Percentiles rank a stretch among this genome's conserved stretches.
Conservation (phyloP, 2,888 invertebrate species). For the Chalcosyrphus nemorum region DNA sequence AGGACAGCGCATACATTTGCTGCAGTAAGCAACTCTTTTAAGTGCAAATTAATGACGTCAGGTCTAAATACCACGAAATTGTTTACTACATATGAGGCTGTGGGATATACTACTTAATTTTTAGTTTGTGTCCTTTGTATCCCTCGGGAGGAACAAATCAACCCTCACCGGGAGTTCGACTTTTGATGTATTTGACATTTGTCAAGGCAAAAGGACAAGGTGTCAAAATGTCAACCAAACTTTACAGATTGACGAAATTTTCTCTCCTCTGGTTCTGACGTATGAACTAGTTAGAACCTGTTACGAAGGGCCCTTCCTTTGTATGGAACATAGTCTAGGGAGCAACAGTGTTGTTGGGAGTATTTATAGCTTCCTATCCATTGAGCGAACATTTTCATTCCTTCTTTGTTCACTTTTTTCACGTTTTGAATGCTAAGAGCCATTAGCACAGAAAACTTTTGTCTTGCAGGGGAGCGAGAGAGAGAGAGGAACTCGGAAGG, state of each 20-base stretch:
- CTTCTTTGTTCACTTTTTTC: conserved; percentile 17
- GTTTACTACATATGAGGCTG: too few species aligned
- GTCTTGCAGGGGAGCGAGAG: background rate
- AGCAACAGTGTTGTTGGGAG: conserved; percentile 28
- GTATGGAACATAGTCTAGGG: background rate
- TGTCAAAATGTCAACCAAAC: conserved; percentile 57
- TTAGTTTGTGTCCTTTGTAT: background rate
- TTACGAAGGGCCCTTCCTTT: background rate
- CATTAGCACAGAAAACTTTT: conserved; percentile 63
- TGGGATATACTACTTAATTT: too few species aligned
- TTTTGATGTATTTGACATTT: conserved; percentile 63
- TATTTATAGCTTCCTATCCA: conserved; percentile 59
- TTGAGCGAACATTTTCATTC: conserved; percentile 11
- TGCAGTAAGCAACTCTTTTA: conserved; percentile 19
- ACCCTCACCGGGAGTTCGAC: background rate
- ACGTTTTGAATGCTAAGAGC: conserved; percentile 60
- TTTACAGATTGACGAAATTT: conserved; percentile 29
- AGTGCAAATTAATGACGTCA: conserved; percentile 44
- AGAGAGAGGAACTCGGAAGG: background rate
- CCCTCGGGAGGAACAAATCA: background rate
- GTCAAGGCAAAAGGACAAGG: conserved; percentile 48
- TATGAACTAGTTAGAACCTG: background rate
- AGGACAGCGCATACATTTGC: background rate
- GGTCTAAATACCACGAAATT: background rate
- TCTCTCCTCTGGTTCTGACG: background rate